A percentile compares a stretch with the other conserved stretches of the same genome.
phyloP scores from a whole-genome alignment of 2,113 vertebrate genomes.

The Gila orcuttii region DNA sequence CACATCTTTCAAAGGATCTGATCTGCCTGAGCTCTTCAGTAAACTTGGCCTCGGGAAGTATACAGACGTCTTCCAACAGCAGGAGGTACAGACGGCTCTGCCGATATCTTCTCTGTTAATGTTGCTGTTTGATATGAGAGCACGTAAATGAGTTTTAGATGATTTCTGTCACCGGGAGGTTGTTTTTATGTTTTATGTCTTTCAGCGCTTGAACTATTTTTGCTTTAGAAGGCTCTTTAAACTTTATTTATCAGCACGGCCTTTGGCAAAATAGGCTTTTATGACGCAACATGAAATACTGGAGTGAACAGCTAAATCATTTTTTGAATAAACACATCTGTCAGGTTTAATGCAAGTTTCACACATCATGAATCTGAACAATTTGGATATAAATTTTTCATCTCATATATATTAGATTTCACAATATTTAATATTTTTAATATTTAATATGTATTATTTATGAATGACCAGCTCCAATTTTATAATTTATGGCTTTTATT shows the following conservation, averaged over 20 bases:
- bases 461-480: not conserved
- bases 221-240: not conserved
- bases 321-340: not conserved
- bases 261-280: not conserved
- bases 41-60: conserved; percentile 97
- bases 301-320: not conserved
- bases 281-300: not conserved
- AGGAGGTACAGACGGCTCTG: conserved; percentile 81
- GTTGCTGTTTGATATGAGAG: not conserved
- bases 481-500: not conserved
- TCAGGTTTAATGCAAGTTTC: not conserved
- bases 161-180: not conserved
- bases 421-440: too few species aligned
- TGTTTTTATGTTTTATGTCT: not conserved
- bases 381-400: not conserved
- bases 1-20: conserved; percentile 92
- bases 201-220: not conserved
- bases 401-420: not conserved
- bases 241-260: not conserved
- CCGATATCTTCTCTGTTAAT: not conserved
- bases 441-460: not conserved
- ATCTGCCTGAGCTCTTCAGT: conserved; percentile 97
- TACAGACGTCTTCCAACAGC: conserved; percentile 96
- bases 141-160: not conserved
- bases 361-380: not conserved